Evolutionary conservation across 2,888 invertebrate species (phyloP), one percentile per base, ranked within the genome.

Genomic region (Ectropis crepuscularia): DNA sequence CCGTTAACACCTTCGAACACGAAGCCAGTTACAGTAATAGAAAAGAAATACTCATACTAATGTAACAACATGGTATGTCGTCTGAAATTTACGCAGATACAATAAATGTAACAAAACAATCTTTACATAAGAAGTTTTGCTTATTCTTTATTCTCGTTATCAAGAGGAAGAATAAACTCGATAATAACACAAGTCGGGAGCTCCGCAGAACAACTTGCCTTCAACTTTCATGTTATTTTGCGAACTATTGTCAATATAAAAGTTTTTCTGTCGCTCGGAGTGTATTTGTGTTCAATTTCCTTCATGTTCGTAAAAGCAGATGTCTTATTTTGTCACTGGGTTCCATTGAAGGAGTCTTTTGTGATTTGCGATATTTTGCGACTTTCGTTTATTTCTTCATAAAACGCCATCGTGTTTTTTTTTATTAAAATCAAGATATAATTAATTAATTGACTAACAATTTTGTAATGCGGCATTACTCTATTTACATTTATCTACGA

Each of bases 161-260:
- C 28, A 51, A 6, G 41, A 60, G 12, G 16, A 39, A 59, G 45
- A 51, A 39, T 38, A 38, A 53, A 60, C 39, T 53, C 42, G 39
- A 46, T 11, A 53, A 55, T 43, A 54, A 49, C 38, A 60, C 57
- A 57, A 60, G 58, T 53, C 48, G 28, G n/a, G 49, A 63, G 42
- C 51, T 16, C 47, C 9, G 60, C 28, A n/a, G 36, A 48, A 50
- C 6, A 57, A 53, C 45, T 57, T 57, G 28, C 37, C 47, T 46
- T n/a, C 39, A 54, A 53, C 53, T 47, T 47, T n/a, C 45, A 53
- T 46, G 46, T 38, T 11, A 45, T 46, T 47, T 55, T 36, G 46
- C 37, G 39, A 65, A 62, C 66, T 67, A 59, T 61, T 65, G 67
- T 53, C 68, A 62, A 65, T 66, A 67, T 54, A 41, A 68, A 67